phyloP scores from a whole-genome alignment of 2,113 vertebrate genomes.

The Syrmaticus mikado region DNA sequence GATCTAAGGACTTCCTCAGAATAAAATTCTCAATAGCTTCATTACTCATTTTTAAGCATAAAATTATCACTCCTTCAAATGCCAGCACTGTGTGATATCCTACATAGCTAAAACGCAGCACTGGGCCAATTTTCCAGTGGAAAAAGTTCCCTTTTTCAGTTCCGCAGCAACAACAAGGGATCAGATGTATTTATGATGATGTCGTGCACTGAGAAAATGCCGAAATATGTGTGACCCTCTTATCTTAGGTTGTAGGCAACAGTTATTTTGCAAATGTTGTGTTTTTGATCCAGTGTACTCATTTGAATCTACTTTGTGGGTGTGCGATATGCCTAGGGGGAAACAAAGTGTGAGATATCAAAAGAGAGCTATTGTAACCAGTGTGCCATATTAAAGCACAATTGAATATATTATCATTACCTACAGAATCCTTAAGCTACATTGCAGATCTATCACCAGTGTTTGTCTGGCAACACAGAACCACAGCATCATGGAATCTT shows the following conservation, averaged over 20 bases:
- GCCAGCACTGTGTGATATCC: neutral
- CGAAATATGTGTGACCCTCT: neutral
- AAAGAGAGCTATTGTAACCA: neutral
- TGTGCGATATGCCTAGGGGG: neutral
- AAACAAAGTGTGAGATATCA: neutral
- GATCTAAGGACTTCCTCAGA: conserved; percentile 12
- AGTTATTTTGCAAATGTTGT: neutral
- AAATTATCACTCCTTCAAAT: conserved; percentile 33
- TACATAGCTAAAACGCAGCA: neutral
- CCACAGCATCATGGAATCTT: neutral
- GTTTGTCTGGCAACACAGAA: neutral
- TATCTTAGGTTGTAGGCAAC: neutral
- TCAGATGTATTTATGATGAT: neutral
- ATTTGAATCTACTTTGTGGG: neutral
- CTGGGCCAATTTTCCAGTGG: neutral
- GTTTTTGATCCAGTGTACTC: neutral
- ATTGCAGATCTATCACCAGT: neutral
- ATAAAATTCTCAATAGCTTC: neutral
- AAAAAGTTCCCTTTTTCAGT: neutral
- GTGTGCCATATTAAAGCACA: neutral
- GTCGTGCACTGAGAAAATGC: neutral
- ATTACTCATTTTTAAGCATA: conserved; percentile 28
- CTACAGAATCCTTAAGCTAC: neutral
- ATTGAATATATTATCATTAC: neutral
- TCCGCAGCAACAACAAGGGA: neutral